phyloP scores from a whole-genome alignment of 1,140 invertebrate genomes.

The Leptinotarsa defecta region DNA sequence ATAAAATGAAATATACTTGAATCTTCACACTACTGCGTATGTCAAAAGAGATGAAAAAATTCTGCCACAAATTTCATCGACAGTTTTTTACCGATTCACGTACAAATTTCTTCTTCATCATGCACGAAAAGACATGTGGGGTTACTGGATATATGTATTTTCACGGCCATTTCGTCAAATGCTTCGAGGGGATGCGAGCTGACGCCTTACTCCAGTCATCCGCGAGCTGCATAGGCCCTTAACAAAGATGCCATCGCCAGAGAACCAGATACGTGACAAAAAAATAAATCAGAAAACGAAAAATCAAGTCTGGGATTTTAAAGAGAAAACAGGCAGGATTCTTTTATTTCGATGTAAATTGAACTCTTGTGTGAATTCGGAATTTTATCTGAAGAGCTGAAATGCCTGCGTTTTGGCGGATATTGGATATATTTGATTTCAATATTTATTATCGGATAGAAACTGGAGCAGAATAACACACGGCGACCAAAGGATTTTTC shows the following conservation, averaged over 20 bases:
- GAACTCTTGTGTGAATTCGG: not conserved
- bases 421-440: no score
- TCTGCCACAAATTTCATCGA: no score
- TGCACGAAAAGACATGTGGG: not conserved
- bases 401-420: no score
- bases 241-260: not conserved
- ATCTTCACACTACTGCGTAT: no score
- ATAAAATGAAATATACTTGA: no score
- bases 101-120: no score
- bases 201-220: slow-evolving; percentile 1
- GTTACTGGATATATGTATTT: not conserved
- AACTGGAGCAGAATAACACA: no score
- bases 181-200: slow-evolving; percentile 1
- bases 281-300: not conserved
- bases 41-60: no score
- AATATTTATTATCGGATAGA: no score
- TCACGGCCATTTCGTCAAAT: not conserved
- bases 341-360: not conserved
- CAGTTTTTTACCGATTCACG: no score
- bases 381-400: no score
- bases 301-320: not conserved
- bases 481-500: no score
- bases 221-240: not conserved
- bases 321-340: not conserved
- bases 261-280: not conserved